Evolutionary conservation across 2,888 invertebrate species (phyloP).

Genomic region (Trissolcus brochymenae): DNA sequence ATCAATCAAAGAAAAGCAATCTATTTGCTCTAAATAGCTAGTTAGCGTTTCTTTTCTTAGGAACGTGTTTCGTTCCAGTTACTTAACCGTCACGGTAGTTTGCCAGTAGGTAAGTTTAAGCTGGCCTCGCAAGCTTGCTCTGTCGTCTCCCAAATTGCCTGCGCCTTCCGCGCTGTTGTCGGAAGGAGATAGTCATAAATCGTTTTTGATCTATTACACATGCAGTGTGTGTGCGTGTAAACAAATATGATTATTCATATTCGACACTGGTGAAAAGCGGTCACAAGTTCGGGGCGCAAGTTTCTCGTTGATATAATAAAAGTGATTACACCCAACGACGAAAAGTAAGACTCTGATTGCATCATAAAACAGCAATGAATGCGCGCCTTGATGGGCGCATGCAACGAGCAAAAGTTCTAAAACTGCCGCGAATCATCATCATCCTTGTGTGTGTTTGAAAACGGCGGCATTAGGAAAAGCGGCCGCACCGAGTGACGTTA

Average conservation of each 20-base stretch:
- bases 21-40: conserved; percentile 29
- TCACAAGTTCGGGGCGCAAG: background rate
- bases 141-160: conserved; percentile 50
- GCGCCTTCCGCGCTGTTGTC: conserved; percentile 14
- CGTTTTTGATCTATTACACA: background rate
- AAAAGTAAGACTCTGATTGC: conserved; percentile 39
- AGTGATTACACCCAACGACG: conserved; percentile 17
- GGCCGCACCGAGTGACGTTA: conserved; percentile 17
- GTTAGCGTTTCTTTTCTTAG: conserved; percentile 37
- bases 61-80: conserved; percentile 69
- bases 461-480: conserved; percentile 24
- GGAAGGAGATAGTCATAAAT: conserved; percentile 34
- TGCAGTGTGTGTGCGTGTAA: background rate
- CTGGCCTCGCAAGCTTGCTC: conserved; percentile 33
- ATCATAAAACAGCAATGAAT: conserved; percentile 27
- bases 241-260: conserved; percentile 7
- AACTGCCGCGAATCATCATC: conserved; percentile 31
- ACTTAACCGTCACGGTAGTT: conserved; percentile 70
- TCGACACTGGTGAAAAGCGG: background rate
- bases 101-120: conserved; percentile 60
- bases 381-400: conserved; percentile 25
- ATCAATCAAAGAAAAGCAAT: conserved; percentile 41
- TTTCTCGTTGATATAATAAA: conserved; percentile 14
- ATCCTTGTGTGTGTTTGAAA: conserved; percentile 16
- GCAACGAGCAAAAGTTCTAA: conserved; percentile 28